phyloP scores from a whole-genome alignment of 2,797 vertebrate genomes.

The Trachurus trachurus region DNA sequence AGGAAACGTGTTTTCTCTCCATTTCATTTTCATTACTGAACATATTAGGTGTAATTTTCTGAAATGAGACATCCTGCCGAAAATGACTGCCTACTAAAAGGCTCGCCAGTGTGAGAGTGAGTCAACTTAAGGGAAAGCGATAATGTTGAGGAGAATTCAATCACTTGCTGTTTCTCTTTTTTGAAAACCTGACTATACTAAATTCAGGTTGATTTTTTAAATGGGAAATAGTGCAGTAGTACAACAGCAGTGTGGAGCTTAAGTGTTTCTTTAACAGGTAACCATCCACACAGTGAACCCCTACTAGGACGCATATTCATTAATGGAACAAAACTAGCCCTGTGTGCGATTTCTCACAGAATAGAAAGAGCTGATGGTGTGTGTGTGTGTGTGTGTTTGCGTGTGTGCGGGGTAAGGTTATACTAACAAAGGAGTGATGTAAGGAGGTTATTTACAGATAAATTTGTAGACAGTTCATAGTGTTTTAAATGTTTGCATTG shows the following conservation, averaged over 20 bases:
- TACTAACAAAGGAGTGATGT: slow-evolving; percentile 35
- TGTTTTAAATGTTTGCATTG: slow-evolving; percentile 11
- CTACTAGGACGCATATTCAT: slow-evolving; percentile 17
- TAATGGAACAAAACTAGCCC: slow-evolving; percentile 20
- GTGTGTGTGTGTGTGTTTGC: too few relatives aligned
- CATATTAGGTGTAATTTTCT: slow-evolving; percentile 17
- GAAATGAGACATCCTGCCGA: slow-evolving; percentile 16
- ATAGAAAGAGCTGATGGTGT: background rate
- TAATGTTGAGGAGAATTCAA: slow-evolving; percentile 25
- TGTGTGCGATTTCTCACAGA: slow-evolving; percentile 8
- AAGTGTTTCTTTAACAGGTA: slow-evolving; percentile 17
- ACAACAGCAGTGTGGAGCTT: slow-evolving; percentile 14
- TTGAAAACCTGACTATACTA: slow-evolving; percentile 25
- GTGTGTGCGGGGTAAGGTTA: background rate
- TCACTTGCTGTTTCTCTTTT: background rate
- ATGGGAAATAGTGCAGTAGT: background rate
- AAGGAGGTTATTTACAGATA: slow-evolving; percentile 45
- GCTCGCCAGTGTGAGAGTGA: slow-evolving; percentile 4
- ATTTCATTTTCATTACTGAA: slow-evolving; percentile 25
- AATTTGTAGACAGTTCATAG: slow-evolving; percentile 6
- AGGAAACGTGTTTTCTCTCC: background rate
- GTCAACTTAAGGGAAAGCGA: slow-evolving; percentile 7
- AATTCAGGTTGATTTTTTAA: slow-evolving; percentile 23
- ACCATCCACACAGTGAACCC: slow-evolving; percentile 5
- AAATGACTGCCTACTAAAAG: background rate